These are phyloP conservation scores for Nasonia giraulti DNA, from an alignment of 1,140 invertebrate genomes.

Conservation along the genomic window DNA sequence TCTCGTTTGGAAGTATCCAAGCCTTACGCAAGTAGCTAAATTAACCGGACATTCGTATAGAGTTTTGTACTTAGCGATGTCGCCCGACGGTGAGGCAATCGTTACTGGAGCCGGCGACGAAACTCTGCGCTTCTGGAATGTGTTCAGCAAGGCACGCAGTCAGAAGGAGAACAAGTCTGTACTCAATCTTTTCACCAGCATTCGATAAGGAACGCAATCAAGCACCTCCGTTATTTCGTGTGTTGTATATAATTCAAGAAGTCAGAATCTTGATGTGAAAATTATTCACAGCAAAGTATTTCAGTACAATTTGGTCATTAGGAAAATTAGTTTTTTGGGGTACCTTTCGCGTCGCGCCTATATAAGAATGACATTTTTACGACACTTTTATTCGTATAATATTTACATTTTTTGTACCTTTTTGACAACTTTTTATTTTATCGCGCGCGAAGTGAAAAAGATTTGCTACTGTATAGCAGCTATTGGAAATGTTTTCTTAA, in stretches of 20 bases:
- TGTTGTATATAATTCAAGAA: constrained; percentile 52
- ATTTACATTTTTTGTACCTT: constrained; percentile 16
- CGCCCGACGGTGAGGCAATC: constrained; percentile 99
- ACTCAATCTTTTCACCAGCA: constrained; percentile 95
- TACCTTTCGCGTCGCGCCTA: not conserved
- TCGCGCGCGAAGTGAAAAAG: constrained; percentile 1
- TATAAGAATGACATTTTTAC: constrained; percentile 2
- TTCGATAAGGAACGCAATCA: constrained; percentile 75
- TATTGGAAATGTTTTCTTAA: constrained; percentile 36
- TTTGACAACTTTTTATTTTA: constrained; percentile 11
- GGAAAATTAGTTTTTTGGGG: constrained; percentile 43
- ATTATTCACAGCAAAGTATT: constrained; percentile 30
- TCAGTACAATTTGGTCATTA: constrained; percentile 24
- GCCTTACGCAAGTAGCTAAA: constrained; percentile 96
- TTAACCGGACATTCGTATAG: constrained; percentile 98
- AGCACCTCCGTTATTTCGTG: constrained; percentile 39
- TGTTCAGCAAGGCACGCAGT: constrained; percentile 97
- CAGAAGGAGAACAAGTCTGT: constrained; percentile 97
- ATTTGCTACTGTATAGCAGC: constrained; percentile 14
- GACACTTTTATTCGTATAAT: constrained; percentile 20
- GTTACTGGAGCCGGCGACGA: constrained; percentile 99
- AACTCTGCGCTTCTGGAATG: constrained; percentile 99
- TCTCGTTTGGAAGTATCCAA: constrained; percentile 99
- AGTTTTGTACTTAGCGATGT: constrained; percentile 97
- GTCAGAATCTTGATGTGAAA: constrained; percentile 40